Conservation (phyloP, 2,113 vertebrate species). For the Elaphurus davidianus region DNA sequence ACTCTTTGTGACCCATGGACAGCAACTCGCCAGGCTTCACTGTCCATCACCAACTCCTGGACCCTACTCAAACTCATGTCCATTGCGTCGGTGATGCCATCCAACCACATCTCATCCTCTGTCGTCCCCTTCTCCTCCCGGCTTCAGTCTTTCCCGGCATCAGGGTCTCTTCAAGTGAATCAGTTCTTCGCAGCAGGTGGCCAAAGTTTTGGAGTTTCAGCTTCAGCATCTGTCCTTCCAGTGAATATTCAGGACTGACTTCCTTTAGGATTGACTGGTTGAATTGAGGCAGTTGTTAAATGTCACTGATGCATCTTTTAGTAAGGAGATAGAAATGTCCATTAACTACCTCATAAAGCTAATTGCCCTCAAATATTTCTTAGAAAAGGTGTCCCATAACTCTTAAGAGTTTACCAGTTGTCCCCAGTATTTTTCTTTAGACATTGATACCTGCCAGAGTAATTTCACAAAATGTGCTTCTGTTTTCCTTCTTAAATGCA, state of each 20-base stretch:
- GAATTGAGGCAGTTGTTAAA: background rate
- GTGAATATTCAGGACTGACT: background rate
- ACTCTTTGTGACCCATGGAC: background rate
- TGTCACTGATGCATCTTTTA: background rate
- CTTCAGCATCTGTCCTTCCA: background rate
- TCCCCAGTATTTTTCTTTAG: background rate
- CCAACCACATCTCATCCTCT: background rate
- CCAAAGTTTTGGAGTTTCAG: background rate
- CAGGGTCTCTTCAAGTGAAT: background rate
- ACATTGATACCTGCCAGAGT: background rate
- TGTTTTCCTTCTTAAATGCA: background rate
- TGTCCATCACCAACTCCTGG: background rate
- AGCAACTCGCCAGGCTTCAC: background rate
- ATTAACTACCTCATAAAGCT: background rate
- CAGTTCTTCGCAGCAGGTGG: background rate
- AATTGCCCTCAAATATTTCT: background rate
- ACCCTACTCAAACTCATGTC: background rate
- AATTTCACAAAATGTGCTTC: background rate
- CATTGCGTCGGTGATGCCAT: background rate
- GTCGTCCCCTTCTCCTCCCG: background rate
- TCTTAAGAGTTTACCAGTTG: background rate
- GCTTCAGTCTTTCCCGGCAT: background rate
- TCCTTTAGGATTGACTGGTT: background rate
- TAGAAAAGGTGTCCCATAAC: background rate
- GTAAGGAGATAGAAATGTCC: background rate